Percentiles rank a stretch among this genome's conserved stretches.
phyloP scores from a whole-genome alignment of 2,888 invertebrate species.

The Syrphus vitripennis region DNA sequence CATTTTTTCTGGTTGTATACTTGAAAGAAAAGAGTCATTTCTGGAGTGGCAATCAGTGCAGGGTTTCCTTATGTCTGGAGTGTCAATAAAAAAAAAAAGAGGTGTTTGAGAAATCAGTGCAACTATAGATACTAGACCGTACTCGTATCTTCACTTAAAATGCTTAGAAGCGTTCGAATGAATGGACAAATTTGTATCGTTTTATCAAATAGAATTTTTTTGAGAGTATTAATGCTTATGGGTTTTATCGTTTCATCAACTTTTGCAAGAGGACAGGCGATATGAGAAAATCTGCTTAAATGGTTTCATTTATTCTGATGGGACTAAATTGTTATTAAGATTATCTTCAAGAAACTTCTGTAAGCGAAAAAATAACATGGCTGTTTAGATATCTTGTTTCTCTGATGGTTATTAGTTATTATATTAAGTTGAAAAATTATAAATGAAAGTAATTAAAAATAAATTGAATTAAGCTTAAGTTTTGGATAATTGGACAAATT shows the following conservation, averaged over 20 bases:
- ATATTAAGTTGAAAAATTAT: too few species aligned
- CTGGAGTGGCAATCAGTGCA: conserved; percentile 49
- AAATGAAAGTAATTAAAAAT: too few species aligned
- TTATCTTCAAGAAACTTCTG: too few species aligned
- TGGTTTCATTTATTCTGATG: background rate
- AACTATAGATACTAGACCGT: background rate
- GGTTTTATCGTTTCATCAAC: background rate
- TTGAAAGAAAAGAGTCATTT: conserved; percentile 15
- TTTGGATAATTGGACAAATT: too few species aligned
- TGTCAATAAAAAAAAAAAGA: conserved; percentile 54
- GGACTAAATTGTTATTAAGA: background rate
- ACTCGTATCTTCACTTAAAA: background rate
- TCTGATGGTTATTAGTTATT: too few species aligned
- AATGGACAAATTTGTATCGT: conserved; percentile 54
- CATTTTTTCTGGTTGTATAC: background rate
- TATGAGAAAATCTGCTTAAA: background rate
- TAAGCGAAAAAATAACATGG: too few species aligned
- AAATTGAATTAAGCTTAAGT: too few species aligned
- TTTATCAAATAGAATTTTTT: conserved; percentile 37
- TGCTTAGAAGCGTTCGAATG: background rate
- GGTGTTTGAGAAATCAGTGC: conserved; percentile 12
- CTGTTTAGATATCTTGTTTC: too few species aligned
- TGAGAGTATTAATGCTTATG: background rate
- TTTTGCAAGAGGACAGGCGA: background rate
- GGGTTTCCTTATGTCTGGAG: conserved; percentile 31